Percentiles rank a stretch among this genome's conserved stretches.
Evolutionary conservation across 2,888 invertebrate genomes (phyloP).

Genomic region (Cephalotes varians): DNA sequence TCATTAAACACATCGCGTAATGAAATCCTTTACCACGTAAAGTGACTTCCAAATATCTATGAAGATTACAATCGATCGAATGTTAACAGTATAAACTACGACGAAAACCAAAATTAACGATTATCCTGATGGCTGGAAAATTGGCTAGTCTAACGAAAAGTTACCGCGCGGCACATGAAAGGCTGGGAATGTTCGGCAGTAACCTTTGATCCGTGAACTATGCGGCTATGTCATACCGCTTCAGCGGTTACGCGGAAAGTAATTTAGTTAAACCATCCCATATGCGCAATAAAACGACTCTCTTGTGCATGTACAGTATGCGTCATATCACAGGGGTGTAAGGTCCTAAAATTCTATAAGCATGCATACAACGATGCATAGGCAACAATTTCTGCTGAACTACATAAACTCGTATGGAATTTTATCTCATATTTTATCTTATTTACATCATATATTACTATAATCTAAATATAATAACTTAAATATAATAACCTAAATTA

Average conservation of each 20-base stretch:
- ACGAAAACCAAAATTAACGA: constrained; percentile 61
- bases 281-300: constrained; percentile 73
- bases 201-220: constrained; percentile 78
- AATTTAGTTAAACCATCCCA: constrained; percentile 77
- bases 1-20: constrained; percentile 4
- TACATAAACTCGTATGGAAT: constrained; percentile 43
- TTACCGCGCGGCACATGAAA: constrained; percentile 65
- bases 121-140: constrained; percentile 62
- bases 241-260: constrained; percentile 75
- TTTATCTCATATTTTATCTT: constrained; percentile 36
- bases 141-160: constrained; percentile 60
- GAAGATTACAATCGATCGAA: constrained; percentile 45
- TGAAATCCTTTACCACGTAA: constrained; percentile 13
- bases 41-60: constrained; percentile 26
- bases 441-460: not conserved
- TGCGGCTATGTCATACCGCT: constrained; percentile 75
- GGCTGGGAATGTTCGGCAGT: constrained; percentile 70
- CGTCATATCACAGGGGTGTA: constrained; percentile 59
- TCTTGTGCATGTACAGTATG: constrained; percentile 49
- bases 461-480: no score
- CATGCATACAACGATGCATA: constrained; percentile 45
- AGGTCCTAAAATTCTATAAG: constrained; percentile 62
- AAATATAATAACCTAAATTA: constrained; percentile 15
- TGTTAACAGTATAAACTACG: constrained; percentile 54
- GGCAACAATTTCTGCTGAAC: constrained; percentile 43